Evolutionary conservation across 1,140 invertebrate genomes (phyloP), one percentile per base, ranked within the genome.

Genomic region (Saccostrea echinata): DNA sequence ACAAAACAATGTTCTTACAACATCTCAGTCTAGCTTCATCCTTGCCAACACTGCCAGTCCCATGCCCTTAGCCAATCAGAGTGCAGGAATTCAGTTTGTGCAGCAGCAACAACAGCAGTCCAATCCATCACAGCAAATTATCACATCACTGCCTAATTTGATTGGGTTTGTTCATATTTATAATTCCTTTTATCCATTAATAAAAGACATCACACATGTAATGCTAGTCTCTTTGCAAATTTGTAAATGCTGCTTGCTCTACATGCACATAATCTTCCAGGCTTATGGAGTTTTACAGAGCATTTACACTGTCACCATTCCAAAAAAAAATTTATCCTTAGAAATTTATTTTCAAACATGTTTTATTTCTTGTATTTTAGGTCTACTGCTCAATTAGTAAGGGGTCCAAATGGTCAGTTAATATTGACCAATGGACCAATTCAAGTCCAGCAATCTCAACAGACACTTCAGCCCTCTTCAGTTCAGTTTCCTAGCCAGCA

Each of bases 401-500:
- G 86, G 35, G 86, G 86, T 57, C 81, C 86, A n/a, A 89, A 89
- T 87, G 88, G 88, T 71, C 88, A 87, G 33, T 35, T 89, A 6
- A 87, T 89, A 30, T 71, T 89, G 18, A 89, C 87, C 84, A 55
- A 68, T 55, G 61, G 76, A 68, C 83, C 85, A 30, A 82, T 86
- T 33, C 84, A 86, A 52, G 71, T 86, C 43, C 89, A 89, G 21
- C 88, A 81, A 55, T 85, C 83, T 12, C 91, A 85, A 57, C 91
- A 90, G 16, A 84, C 84, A 35, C 85, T 80, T 76, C 91, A 76
- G 89, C 90, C 83, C 84, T 89, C 64, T 85, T 88, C 61, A 89
- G 84, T 82, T 90, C 91, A 90, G 87, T 90, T 57, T 35, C 84
- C 81, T 88, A 21, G 89, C 87, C 89, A 88, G n/a, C 87, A 88